phyloP scores from a whole-genome alignment of 2,888 invertebrate genomes.

The Drosophila robusta region DNA sequence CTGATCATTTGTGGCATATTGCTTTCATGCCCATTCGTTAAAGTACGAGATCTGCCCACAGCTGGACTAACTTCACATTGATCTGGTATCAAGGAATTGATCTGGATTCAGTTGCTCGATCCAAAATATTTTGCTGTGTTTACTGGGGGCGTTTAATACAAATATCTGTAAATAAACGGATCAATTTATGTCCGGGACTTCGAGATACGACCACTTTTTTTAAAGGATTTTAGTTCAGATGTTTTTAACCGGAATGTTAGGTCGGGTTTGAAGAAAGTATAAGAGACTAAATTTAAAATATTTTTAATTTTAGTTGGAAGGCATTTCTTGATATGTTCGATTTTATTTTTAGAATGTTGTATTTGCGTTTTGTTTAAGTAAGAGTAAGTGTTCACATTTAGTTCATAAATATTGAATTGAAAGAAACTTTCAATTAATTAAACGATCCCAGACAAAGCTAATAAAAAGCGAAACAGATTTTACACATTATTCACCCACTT shows the following conservation, averaged over 20 bases:
- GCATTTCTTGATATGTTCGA: not conserved
- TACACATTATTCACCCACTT: slow-evolving; percentile 67
- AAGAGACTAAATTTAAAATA: no score
- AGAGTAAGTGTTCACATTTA: no score
- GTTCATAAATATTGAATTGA: slow-evolving; percentile 37
- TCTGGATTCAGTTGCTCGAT: slow-evolving; percentile 55
- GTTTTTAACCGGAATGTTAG: no score
- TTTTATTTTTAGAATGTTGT: not conserved
- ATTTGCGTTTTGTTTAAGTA: not conserved
- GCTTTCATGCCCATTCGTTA: not conserved
- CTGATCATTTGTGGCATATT: slow-evolving; percentile 34
- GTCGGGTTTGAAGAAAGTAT: no score
- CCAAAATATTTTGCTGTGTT: slow-evolving; percentile 68
- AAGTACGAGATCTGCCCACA: slow-evolving; percentile 22
- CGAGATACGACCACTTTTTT: not conserved
- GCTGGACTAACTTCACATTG: slow-evolving; percentile 69
- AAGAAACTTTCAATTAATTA: slow-evolving; percentile 65
- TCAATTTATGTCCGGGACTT: no score
- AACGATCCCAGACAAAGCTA: slow-evolving; percentile 45
- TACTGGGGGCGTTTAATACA: slow-evolving; percentile 55
- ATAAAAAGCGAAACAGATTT: slow-evolving; percentile 54
- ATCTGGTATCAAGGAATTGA: slow-evolving; percentile 42
- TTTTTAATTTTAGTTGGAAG: no score
- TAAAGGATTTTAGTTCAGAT: not conserved
- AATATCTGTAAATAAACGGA: slow-evolving; percentile 37